Base-by-base conservation (phyloP, 1,140 invertebrate species). In the Drosophila ercepeae region DNA sequence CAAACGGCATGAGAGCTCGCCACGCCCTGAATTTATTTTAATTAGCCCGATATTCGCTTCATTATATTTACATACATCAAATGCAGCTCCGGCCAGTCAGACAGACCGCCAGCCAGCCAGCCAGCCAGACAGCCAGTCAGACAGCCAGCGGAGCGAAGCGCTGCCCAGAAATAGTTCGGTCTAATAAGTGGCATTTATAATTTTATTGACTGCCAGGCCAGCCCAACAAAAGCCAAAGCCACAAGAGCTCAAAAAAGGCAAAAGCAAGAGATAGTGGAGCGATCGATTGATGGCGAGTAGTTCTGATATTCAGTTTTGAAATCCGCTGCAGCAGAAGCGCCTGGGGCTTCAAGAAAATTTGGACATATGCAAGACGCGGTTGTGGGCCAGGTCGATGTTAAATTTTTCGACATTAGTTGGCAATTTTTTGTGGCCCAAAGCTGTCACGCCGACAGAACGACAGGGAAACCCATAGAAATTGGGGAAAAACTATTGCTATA, bases 101-200 rank as follows among this genome's bases (percentile, higher is more conserved):
- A 5, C 4, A 41, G 4, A 9, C 13, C 7, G 18, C 34, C 13
- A 16, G 18, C 34, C 13, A 42, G 16, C 5, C 4, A 16, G 13
- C 39, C 13, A 14, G 14, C 13, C 36, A 16, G 36, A 4, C 14
- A 13, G 36, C 4, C 29, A 32, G 11, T 32, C 29, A n/a, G 29
- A 11, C 29, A 32, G 29, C 29, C 55, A 71, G 48, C 60, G 25
- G 36, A 67, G 63, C 69, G 64, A 79, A 83, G 75, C 75, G 60
- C 59, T 70, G 52, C 63, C 52, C 50, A 55, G 13, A 25, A 86
- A 86, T 86, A 73, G 69, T 74, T 67, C 69, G 72, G 79, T 67
- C 59, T 88, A 84, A 84, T 84, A 71, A 84, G 81, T 63, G 72
- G 54, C 69, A 88, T 86, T 86, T 88, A 76, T 88, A 88, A 88